phyloP scores from a whole-genome alignment of 2,113 vertebrate species.

The Carassius auratus region DNA sequence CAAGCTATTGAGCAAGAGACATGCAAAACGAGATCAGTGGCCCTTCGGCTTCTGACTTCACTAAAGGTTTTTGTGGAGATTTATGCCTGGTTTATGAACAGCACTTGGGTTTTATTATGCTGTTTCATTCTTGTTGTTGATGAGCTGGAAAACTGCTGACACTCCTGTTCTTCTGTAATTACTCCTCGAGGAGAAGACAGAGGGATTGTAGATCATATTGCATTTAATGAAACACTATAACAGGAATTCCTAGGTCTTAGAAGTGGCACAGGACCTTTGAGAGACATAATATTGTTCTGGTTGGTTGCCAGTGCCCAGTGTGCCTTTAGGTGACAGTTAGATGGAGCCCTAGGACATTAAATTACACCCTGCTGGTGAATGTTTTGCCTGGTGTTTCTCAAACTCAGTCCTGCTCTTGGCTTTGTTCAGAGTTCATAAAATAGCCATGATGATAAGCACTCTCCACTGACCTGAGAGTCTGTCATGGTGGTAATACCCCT shows the following conservation, averaged over 20 bases:
- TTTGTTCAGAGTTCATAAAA: constrained; percentile 44
- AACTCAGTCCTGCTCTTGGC: constrained; percentile 5
- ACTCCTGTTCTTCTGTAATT: constrained; percentile 6
- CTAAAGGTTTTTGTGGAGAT: constrained; percentile 1
- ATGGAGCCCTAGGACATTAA: constrained; percentile 1
- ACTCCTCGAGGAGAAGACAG: constrained; percentile 7
- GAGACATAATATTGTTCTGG: constrained; percentile 26
- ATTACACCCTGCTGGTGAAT: constrained; percentile 20
- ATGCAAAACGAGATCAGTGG: neutral
- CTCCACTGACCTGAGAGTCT: constrained; percentile 30
- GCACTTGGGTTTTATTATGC: constrained; percentile 32
- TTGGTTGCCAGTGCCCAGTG: neutral
- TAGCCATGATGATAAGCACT: constrained; percentile 23
- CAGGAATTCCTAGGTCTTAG: constrained; percentile 18
- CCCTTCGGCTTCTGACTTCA: neutral
- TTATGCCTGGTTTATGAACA: constrained; percentile 20
- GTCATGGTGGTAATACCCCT: constrained; percentile 20
- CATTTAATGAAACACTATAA: constrained; percentile 48
- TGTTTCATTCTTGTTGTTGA: constrained; percentile 12
- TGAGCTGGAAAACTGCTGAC: constrained; percentile 45
- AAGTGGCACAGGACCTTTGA: constrained; percentile 16
- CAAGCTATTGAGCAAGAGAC: neutral
- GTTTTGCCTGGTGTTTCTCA: neutral
- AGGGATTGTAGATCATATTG: constrained; percentile 24
- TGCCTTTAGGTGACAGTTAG: constrained; percentile 1